Base-by-base conservation (phyloP, 2,888 invertebrate species). In the Agriopis leucophaearia region DNA sequence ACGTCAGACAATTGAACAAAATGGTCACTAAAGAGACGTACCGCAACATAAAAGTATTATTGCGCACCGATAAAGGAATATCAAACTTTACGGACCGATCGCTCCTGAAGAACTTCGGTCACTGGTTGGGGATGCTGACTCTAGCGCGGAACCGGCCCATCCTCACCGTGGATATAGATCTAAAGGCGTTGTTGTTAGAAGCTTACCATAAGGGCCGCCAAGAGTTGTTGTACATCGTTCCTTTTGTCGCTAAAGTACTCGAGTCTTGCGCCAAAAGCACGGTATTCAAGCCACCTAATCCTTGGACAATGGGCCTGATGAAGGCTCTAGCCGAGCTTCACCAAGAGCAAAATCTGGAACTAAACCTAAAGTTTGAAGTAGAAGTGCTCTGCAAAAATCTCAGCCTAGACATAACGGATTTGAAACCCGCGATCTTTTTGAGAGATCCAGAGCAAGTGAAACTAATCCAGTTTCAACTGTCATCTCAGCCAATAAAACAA, bases 81-180 rank as follows among this genome's bases (percentile, higher is more conserved):
- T 99, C 98, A n/a, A 99, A 99, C 94, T 99, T 99, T 92, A 99
- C 99, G 16, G 99, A 99, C 91, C 95, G 99, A 66, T 98, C 99
- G 57, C 92, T 99, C 62, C 91, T 99, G 75, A 99, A 99, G 93
- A 99, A 99, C 94, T 95, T 99, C 15, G 99, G 99, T 47, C 99
- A 99, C 92, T 99, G 99, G 99, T 95, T 99, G 70, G 99, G 99
- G 62, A 97, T 99, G 97, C 95, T 99, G 78, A 99, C 99, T 0
- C 92, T 99, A 55, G 98, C 97, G 54, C 96, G 99, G 73, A 99
- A 97, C 89, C 96, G 97, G 81, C 99, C 99, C 0, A 99, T 99
- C 79, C 94, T 99, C 45, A 95, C 96, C 81, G 89, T 97, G 75
- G 99, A 99, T 82, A 96, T 99, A 67, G 99, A 99, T 88, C 91